phyloP scores from a whole-genome alignment of 2,797 vertebrate genomes.

The Galagoides demidoff region DNA sequence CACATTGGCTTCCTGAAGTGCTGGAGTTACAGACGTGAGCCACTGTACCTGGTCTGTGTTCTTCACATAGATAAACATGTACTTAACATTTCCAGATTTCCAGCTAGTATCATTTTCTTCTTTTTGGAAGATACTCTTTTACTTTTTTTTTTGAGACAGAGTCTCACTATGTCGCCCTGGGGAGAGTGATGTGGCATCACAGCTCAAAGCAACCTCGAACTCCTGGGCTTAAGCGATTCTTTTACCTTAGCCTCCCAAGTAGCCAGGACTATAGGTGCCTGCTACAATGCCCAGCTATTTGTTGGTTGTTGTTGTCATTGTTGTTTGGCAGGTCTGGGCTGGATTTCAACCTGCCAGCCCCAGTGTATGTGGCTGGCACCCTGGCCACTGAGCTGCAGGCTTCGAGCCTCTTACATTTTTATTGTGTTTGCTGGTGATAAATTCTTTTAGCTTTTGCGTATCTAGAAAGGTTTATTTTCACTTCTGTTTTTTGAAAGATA shows the following conservation, averaged over 20 bases:
- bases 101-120: background rate
- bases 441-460: slow-evolving; percentile 4
- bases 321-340: too few relatives aligned
- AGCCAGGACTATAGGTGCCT: too few relatives aligned
- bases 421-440: slow-evolving; percentile 1
- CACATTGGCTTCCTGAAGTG: background rate
- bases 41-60: background rate
- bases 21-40: background rate
- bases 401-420: background rate
- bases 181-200: too few relatives aligned
- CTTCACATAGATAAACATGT: background rate
- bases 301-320: too few relatives aligned
- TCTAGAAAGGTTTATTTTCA: background rate
- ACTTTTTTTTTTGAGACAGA: background rate
- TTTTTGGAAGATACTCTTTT: background rate
- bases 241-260: too few relatives aligned
- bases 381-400: too few relatives aligned
- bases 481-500: background rate
- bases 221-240: too few relatives aligned
- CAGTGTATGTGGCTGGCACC: too few relatives aligned
- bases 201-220: too few relatives aligned
- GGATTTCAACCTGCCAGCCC: too few relatives aligned
- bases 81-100: background rate
- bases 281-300: too few relatives aligned
- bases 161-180: too few relatives aligned